phyloP scores from a whole-genome alignment of 2,113 vertebrate species.

The Plecotus auritus region DNA sequence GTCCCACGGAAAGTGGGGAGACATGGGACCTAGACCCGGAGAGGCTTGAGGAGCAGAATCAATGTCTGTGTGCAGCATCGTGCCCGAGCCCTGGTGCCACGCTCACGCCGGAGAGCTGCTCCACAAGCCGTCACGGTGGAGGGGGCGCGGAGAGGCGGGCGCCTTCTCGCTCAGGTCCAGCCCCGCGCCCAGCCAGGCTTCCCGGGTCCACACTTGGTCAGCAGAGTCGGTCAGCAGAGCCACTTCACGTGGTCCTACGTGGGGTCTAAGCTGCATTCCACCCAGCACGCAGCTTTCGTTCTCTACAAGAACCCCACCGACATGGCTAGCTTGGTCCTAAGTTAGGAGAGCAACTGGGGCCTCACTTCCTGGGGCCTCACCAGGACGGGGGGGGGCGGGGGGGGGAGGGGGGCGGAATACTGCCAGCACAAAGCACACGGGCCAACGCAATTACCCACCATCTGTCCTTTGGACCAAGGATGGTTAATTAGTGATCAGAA shows the following conservation, averaged over 20 bases:
- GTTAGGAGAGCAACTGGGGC: neutral
- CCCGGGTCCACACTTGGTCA: neutral
- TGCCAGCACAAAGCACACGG: slow-evolving; percentile 33
- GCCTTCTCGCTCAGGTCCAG: neutral
- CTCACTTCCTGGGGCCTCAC: neutral
- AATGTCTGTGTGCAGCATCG: neutral
- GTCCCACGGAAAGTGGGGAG: neutral
- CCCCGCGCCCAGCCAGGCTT: neutral
- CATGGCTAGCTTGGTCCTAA: neutral
- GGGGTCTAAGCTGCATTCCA: neutral
- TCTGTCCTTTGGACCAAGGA: slow-evolving; percentile 51
- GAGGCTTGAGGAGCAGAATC: neutral
- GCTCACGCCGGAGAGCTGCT: neutral
- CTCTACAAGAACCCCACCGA: neutral
- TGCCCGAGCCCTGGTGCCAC: neutral
- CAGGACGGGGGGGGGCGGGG: neutral
- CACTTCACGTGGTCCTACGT: neutral
- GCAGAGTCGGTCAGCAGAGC: neutral
- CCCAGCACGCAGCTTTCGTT: neutral
- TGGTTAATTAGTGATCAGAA: slow-evolving; percentile 63
- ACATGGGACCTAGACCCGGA: neutral
- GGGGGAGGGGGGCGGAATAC: neutral
- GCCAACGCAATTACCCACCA: slow-evolving; percentile 64
- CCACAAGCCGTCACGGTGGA: neutral
- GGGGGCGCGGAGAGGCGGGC: neutral